phyloP scores from a whole-genome alignment of 2,797 vertebrate genomes.

The Cyprinella venusta region DNA sequence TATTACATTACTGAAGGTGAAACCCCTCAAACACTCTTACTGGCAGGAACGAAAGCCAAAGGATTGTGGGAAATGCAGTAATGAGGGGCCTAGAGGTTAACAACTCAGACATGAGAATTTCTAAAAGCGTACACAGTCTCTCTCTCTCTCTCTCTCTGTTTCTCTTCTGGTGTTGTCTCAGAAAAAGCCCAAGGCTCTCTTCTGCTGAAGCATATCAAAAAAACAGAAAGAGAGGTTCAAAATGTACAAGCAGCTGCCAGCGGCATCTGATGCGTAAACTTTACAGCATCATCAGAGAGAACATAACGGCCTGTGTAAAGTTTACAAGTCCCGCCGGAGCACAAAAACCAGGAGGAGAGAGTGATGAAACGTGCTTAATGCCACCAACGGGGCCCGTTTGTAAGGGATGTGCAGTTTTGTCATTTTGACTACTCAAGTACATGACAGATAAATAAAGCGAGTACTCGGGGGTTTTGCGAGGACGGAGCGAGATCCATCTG shows the following conservation, averaged over 20 bases:
- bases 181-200: conserved; percentile 17
- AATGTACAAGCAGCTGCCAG: conserved; percentile 21
- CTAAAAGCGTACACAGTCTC: not conserved
- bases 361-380: not conserved
- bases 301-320: conserved; percentile 11
- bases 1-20: conserved; percentile 15
- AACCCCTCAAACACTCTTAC: conserved; percentile 8
- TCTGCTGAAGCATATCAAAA: conserved; percentile 18
- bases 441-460: conserved; percentile 6
- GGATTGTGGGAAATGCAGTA: conserved; percentile 36
- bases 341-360: not conserved
- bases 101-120: conserved; percentile 31
- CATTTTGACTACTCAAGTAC: conserved; percentile 11
- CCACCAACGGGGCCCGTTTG: not conserved
- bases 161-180: conserved; percentile 27
- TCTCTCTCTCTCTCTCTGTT: conserved; percentile 6
- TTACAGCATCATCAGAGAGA: conserved; percentile 24
- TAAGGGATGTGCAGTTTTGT: conserved; percentile 1
- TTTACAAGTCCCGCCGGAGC: conserved; percentile 11
- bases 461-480: not conserved
- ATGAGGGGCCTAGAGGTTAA: conserved; percentile 36
- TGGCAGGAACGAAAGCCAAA: conserved; percentile 8
- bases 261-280: conserved; percentile 6
- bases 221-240: not conserved
- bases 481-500: not conserved